These are phyloP conservation scores for Sterna hirundo DNA, from an alignment of 2,113 vertebrate species.

Conservation along the genomic window DNA sequence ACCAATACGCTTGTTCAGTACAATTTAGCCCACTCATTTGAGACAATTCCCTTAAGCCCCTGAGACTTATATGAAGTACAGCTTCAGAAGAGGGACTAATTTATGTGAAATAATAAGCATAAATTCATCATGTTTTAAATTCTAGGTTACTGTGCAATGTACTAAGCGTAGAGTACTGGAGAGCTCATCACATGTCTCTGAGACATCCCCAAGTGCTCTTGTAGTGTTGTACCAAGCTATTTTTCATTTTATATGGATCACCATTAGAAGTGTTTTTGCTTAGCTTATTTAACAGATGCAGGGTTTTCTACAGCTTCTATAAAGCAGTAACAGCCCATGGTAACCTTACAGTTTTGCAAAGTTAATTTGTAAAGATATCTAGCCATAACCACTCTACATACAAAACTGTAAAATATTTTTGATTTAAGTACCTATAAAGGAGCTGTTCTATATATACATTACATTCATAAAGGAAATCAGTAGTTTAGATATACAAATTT, in stretches of 20 bases:
- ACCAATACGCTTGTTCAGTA: background rate
- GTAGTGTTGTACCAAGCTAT: background rate
- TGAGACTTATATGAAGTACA: background rate
- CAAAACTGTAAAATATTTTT: background rate
- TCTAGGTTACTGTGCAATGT: background rate
- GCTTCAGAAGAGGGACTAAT: background rate
- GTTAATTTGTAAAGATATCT: background rate
- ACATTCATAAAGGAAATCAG: background rate
- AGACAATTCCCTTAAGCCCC: background rate
- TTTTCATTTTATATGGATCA: background rate
- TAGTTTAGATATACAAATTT: background rate
- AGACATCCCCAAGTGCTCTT: background rate
- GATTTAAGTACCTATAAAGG: background rate
- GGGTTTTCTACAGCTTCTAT: background rate
- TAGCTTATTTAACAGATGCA: background rate
- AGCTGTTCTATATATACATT: background rate
- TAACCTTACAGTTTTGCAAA: background rate
- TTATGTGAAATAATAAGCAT: background rate
- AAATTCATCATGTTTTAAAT: background rate
- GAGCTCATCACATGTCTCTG: background rate
- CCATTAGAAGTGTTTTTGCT: background rate
- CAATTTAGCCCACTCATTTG: background rate
- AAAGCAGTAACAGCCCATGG: background rate
- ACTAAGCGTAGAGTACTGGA: background rate
- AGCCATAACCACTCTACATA: background rate